Evolutionary conservation across 1,140 invertebrate genomes (phyloP), one percentile per base, ranked within the genome.

Genomic region (Lucilia cuprina): DNA sequence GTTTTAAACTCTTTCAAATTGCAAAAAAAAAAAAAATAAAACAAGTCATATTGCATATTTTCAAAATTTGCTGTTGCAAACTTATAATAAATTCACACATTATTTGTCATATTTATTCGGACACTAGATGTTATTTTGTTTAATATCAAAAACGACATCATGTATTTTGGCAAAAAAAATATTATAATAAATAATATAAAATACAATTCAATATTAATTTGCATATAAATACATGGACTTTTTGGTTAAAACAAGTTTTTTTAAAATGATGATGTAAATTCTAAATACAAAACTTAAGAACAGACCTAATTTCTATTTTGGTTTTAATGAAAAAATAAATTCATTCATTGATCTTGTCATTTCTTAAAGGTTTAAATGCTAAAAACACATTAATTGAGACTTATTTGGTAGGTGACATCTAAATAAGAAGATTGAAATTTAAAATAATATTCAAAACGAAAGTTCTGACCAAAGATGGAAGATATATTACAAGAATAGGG

Each of bases 231-330:
- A 34, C 10, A 41, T 41, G 41, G 41, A 10, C 7, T 41, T 13
- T 75, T 75, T 75, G 25, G 9, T 21, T 12, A 13, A 75, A 75
- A 34, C 74, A 30, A 34, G 74, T 75, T 75, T 75, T 55, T 13
- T 13, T 55, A 17, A 55, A 34, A 75, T 12, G 74, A 75, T 75
- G 74, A 75, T 75, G 74, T 75, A 75, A 75, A 75, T 34, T 75
- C 74, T 75, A 75, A 25, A 75, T 75, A 21, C 19, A 17, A n/a
- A 55, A 14, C 12, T 55, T 14, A 74, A 75, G 21, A 75, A 75
- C 19, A 9, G 74, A 30, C 25, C 74, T 75, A 75, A 75, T 75
- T 74, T 75, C 30, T 34, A 75, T 75, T 75, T 34, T 12, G 10
- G 41, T 5, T 41, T 41, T 2, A 41, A 41, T 8, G 7, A 41